A percentile compares a stretch with the other conserved stretches of the same genome.
These are phyloP conservation scores for Amniataba percoides DNA, from an alignment of 2,797 vertebrate species.

Conservation along the genomic window DNA sequence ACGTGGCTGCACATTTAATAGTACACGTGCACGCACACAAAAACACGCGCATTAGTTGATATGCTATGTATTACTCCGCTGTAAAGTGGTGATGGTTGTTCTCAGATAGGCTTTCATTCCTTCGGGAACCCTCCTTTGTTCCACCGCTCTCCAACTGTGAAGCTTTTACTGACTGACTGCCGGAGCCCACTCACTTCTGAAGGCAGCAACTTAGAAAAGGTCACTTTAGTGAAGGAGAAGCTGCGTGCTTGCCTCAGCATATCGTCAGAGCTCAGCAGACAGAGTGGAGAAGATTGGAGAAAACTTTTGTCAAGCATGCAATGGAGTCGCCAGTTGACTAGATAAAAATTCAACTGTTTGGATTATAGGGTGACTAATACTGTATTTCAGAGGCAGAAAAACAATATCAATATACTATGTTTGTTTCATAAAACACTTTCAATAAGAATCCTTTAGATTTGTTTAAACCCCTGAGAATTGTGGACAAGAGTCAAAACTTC, in stretches of 20 bases:
- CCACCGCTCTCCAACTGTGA: slow-evolving; percentile 47
- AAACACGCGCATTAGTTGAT: slow-evolving; percentile 8
- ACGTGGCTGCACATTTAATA: not conserved
- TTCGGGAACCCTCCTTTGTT: slow-evolving; percentile 61
- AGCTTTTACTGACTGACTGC: slow-evolving; percentile 55
- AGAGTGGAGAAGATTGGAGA: slow-evolving; percentile 22
- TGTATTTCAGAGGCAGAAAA: not conserved
- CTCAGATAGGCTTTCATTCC: slow-evolving; percentile 41
- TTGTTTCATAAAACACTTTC: not conserved
- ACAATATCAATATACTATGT: not conserved
- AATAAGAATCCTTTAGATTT: not conserved
- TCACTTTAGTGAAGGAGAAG: slow-evolving; percentile 66
- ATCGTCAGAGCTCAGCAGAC: slow-evolving; percentile 37
- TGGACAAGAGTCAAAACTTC: not conserved
- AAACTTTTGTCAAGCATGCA: slow-evolving; percentile 1
- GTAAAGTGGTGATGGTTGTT: slow-evolving; percentile 41
- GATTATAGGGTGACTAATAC: not conserved
- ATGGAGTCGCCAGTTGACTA: not conserved
- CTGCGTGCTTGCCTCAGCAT: slow-evolving; percentile 41
- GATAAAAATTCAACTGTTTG: not conserved
- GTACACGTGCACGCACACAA: not conserved
- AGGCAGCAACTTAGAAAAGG: slow-evolving; percentile 64
- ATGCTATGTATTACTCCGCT: slow-evolving; percentile 37
- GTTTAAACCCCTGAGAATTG: not conserved
- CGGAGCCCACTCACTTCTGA: slow-evolving; percentile 56